These are phyloP conservation scores for Astyanax mexicanus DNA, from an alignment of 2,797 vertebrate genomes.

Conservation along the genomic window DNA sequence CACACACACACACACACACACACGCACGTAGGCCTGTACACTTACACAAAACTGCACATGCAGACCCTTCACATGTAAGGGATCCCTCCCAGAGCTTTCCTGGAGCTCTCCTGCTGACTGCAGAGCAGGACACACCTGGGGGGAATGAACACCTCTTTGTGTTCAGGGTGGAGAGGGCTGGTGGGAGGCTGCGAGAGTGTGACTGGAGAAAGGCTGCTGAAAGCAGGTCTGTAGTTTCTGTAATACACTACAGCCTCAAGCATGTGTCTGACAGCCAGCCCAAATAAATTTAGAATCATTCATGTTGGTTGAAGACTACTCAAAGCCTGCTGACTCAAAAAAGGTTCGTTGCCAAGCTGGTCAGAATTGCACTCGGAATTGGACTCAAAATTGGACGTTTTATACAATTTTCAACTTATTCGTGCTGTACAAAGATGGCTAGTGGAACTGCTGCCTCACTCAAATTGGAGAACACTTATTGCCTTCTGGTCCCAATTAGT, in stretches of 20 bases:
- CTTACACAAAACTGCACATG: constrained; percentile 18
- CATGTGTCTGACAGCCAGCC: constrained; percentile 4
- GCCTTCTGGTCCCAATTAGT: constrained; percentile 14
- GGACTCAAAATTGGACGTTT: no score
- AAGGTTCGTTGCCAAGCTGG: background rate
- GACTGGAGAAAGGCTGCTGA: constrained; percentile 2
- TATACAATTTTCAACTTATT: background rate
- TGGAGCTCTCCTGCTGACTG: constrained; percentile 40
- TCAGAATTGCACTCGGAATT: background rate
- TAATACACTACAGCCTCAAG: background rate
- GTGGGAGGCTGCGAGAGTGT: constrained; percentile 22
- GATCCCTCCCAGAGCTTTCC: constrained; percentile 32
- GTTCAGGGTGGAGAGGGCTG: constrained; percentile 26
- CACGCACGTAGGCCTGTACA: constrained; percentile 12
- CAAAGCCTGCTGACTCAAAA: background rate
- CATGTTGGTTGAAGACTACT: background rate
- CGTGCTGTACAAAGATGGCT: background rate
- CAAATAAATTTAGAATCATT: constrained; percentile 31
- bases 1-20: background rate
- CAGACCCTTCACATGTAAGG: constrained; percentile 22
- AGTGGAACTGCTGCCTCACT: background rate
- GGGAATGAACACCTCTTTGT: constrained; percentile 56
- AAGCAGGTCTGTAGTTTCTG: constrained; percentile 12
- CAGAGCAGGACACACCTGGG: constrained; percentile 54
- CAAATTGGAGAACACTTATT: constrained; percentile 16